These are phyloP conservation scores for Pyrrhia umbra DNA, from an alignment of 2,888 invertebrate species.

Conservation along the genomic window DNA sequence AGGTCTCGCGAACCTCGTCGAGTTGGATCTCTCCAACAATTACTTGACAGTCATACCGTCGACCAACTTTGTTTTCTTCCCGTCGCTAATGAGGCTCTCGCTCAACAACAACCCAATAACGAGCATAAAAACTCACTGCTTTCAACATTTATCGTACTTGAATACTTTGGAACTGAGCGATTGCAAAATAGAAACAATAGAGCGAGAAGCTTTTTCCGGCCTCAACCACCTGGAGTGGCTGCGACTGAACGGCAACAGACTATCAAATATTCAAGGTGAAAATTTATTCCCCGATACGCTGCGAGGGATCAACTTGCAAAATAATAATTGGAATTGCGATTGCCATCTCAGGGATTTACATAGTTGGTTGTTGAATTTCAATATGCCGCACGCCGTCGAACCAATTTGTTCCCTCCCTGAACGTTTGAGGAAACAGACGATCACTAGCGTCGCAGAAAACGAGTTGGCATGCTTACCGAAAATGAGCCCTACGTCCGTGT, in stretches of 20 bases:
- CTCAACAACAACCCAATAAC: constrained; percentile 96
- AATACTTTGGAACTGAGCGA: constrained; percentile 95
- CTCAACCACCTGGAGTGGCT: constrained; percentile 96
- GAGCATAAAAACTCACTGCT: constrained; percentile 92
- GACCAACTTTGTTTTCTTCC: constrained; percentile 94
- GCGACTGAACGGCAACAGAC: constrained; percentile 94
- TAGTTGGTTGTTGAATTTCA: constrained; percentile 94
- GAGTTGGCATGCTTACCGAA: constrained; percentile 96
- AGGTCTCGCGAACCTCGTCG: constrained; percentile 96
- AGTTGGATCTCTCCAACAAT: constrained; percentile 96
- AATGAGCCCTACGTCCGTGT: constrained; percentile 93
- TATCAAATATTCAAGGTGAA: constrained; percentile 93
- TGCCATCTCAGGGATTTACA: constrained; percentile 94
- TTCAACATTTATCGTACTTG: constrained; percentile 93
- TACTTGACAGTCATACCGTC: constrained; percentile 94
- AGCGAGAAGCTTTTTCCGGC: constrained; percentile 95
- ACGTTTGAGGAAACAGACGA: constrained; percentile 91
- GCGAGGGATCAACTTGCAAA: constrained; percentile 95
- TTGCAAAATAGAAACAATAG: constrained; percentile 94
- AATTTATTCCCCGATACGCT: constrained; percentile 94
- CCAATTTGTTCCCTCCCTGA: constrained; percentile 94
- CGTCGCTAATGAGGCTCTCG: constrained; percentile 95
- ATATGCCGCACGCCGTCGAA: constrained; percentile 94
- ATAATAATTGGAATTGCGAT: constrained; percentile 97
- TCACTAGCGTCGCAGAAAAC: constrained; percentile 92